Base-by-base conservation (phyloP, 2,113 vertebrate species). In the Ondatra zibethicus region DNA sequence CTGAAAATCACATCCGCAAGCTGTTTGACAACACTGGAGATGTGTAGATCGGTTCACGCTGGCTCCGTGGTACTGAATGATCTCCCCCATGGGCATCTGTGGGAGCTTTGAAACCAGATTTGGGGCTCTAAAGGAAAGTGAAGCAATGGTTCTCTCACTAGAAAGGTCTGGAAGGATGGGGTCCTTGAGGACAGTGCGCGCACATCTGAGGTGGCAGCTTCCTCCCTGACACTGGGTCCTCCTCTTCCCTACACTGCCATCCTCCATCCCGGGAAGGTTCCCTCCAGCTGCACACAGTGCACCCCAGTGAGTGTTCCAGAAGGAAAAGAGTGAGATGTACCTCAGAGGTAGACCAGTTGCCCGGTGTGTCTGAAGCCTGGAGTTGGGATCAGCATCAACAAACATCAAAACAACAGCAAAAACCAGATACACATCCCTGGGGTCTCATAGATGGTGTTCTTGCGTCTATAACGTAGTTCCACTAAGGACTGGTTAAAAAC, bases 201-300 rank as follows among this genome's bases (percentile, higher is more conserved):
- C 0, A 0, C 1, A 0, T 19, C 42, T 9, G 66, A 9, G 21
- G 70, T 0, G 0, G 63, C 21, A 55, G 72, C 61, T 82, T 91
- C 47, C 68, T 93, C 12, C 10, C 11, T 2, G 45, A 29, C 70
- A 5, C 6, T 4, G 4, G 47, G 58, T 58, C 58, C 58, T 58
- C 58, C 52, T 31, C 42, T 36, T 33, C 58, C n/a, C 21, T 8
- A 39, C 23, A 27, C 1, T 3, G 55, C 36, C 66, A 6, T 2
- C 0, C 31, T 4, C 33, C 19, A 86, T 29, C 25, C 10, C 8
- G 0, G 31, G 78, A 47, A 55, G 89, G 61, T 16, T 36, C 42
- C 87, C 76, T 63, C 9, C 13, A 68, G 58, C 39, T 6, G 58
- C 29, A 9, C 19, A 16, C 14, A 5, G 58, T 42, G 23, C 27